These are phyloP conservation scores for Arctocebus calabarensis DNA, from an alignment of 2,797 vertebrate genomes.

Conservation along the genomic window DNA sequence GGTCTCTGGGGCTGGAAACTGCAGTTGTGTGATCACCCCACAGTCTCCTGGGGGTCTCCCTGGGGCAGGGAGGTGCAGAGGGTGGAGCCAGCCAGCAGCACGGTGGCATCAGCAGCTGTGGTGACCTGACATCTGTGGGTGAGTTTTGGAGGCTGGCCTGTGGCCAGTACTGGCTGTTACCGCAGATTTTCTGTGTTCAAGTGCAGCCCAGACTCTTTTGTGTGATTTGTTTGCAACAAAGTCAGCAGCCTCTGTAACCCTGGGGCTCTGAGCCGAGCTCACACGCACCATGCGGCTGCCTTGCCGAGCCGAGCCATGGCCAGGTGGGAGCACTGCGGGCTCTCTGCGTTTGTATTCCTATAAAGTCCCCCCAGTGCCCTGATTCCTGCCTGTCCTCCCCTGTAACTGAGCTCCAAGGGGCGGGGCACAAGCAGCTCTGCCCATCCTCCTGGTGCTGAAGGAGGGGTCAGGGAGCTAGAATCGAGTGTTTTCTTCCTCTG, in stretches of 20 bases:
- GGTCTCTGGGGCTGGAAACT: neutral
- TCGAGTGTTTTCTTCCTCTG: neutral
- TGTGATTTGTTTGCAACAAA: neutral
- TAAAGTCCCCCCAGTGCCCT: no score
- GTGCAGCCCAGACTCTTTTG: neutral
- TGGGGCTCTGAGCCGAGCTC: neutral
- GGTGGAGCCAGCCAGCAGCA: neutral
- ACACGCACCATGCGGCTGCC: neutral
- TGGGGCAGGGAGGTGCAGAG: neutral
- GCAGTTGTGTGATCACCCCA: neutral
- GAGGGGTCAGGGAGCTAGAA: neutral
- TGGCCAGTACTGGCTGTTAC: neutral
- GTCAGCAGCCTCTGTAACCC: neutral
- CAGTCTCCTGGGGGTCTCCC: accelerated
- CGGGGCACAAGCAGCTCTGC: neutral
- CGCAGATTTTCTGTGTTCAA: neutral
- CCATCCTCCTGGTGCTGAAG: neutral
- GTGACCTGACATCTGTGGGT: neutral
- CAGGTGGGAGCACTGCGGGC: accelerated
- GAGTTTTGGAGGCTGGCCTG: neutral
- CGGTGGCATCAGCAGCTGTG: accelerated
- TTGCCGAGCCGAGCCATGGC: neutral
- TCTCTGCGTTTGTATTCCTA: neutral
- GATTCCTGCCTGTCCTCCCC: neutral
- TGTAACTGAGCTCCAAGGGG: neutral